These are phyloP conservation scores for Schizotus pectinicornis DNA, from an alignment of 2,888 invertebrate genomes.

Conservation along the genomic window DNA sequence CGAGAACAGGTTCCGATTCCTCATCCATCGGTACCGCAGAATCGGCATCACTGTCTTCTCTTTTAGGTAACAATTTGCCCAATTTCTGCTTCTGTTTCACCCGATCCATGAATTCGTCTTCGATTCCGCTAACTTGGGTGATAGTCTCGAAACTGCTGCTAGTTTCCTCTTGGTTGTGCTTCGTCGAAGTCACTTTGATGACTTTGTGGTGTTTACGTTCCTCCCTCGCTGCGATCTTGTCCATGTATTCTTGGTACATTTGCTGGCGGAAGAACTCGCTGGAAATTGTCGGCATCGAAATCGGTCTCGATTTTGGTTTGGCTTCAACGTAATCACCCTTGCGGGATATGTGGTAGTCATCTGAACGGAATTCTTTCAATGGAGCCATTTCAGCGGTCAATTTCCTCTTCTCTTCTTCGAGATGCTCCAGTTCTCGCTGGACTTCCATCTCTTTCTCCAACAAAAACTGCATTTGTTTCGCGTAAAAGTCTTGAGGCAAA, in stretches of 20 bases:
- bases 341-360: constrained; percentile 58
- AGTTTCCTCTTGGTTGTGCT: neutral
- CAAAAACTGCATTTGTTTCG: constrained; percentile 70
- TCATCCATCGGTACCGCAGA: constrained; percentile 15
- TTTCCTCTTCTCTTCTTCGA: constrained; percentile 65
- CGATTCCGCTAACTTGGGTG: constrained; percentile 62
- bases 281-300: constrained; percentile 59
- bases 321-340: constrained; percentile 59
- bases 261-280: constrained; percentile 76
- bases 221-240: constrained; percentile 78
- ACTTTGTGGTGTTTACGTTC: constrained; percentile 81
- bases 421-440: constrained; percentile 67
- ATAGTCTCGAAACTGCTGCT: constrained; percentile 50
- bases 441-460: constrained; percentile 72
- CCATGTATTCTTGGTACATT: constrained; percentile 86
- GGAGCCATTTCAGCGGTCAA: constrained; percentile 53
- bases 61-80: constrained; percentile 44
- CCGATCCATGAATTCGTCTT: constrained; percentile 78
- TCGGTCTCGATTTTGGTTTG: constrained; percentile 37
- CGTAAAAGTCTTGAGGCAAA: constrained; percentile 69
- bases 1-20: constrained; percentile 57
- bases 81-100: constrained; percentile 74
- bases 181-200: constrained; percentile 73
- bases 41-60: constrained; percentile 40
- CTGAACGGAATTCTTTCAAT: constrained; percentile 58